phyloP scores from a whole-genome alignment of 2,797 vertebrate species.

The Scolopax bukidnonensis region DNA sequence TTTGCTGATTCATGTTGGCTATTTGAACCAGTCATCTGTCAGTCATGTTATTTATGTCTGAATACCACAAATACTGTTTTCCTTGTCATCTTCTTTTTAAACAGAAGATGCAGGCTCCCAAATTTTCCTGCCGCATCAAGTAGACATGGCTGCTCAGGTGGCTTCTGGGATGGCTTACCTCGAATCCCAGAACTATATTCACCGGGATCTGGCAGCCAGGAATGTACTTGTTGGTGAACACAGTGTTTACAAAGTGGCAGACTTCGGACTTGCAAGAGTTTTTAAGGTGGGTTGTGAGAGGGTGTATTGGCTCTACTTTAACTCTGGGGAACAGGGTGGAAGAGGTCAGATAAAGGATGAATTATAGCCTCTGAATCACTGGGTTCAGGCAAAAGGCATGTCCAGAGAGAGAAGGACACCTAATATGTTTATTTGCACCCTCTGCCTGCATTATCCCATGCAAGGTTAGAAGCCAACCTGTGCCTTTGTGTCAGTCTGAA shows the following conservation, averaged over 20 bases:
- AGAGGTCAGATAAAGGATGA: neutral
- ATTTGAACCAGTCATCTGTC: neutral
- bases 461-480: neutral
- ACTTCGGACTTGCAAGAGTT: constrained; percentile 95
- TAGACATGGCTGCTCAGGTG: constrained; percentile 94
- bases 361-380: neutral
- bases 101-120: constrained; percentile 85
- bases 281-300: constrained; percentile 83
- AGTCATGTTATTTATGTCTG: neutral
- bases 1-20: neutral
- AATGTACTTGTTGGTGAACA: constrained; percentile 96
- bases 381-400: neutral
- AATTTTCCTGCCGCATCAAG: constrained; percentile 81
- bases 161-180: constrained; percentile 95
- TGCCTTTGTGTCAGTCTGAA: neutral
- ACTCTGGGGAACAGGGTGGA: neutral
- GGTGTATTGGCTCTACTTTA: neutral
- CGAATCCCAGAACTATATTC: constrained; percentile 94
- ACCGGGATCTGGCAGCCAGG: constrained; percentile 94
- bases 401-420: neutral
- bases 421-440: neutral
- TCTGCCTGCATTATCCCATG: neutral
- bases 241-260: constrained; percentile 93
- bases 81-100: neutral
- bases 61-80: neutral